Percentiles rank a stretch among this genome's conserved stretches.
phyloP scores from a whole-genome alignment of 2,113 vertebrate genomes.

The Pluvialis apricaria region DNA sequence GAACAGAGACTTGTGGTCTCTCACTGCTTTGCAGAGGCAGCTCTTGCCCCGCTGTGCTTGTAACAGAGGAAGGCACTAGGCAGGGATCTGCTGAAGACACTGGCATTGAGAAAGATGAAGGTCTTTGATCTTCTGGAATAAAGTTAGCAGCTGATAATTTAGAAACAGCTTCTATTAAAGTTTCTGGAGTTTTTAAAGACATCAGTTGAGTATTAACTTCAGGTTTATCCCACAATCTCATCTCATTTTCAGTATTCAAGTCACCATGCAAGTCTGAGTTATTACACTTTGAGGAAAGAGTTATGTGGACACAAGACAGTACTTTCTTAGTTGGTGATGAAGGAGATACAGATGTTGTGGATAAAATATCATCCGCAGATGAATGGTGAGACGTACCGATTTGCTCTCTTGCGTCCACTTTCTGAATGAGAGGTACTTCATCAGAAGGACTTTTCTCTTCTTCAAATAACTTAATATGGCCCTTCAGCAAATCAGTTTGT shows the following conservation, averaged over 20 bases:
- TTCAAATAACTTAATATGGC: background rate
- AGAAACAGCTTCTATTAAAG: background rate
- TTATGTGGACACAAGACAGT: slow-evolving; percentile 78
- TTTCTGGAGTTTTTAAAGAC: background rate
- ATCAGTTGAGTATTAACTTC: background rate
- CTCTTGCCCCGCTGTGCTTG: slow-evolving; percentile 3
- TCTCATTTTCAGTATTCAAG: background rate
- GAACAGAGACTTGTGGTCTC: background rate
- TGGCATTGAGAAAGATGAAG: background rate
- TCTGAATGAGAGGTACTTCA: background rate
- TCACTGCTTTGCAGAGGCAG: slow-evolving; percentile 38
- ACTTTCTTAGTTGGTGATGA: slow-evolving; percentile 55
- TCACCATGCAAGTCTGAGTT: background rate
- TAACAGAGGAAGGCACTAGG: background rate
- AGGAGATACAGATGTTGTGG: background rate
- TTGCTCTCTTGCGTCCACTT: background rate
- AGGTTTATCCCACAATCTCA: background rate
- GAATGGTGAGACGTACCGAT: background rate
- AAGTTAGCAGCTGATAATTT: background rate
- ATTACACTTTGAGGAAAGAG: slow-evolving; percentile 69
- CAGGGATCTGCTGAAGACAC: background rate
- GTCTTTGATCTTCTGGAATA: background rate
- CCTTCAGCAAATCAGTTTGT: background rate
- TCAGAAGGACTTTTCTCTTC: background rate
- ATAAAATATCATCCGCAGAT: background rate